phyloP scores from a whole-genome alignment of 2,113 vertebrate species.

The Arizona elegans region DNA sequence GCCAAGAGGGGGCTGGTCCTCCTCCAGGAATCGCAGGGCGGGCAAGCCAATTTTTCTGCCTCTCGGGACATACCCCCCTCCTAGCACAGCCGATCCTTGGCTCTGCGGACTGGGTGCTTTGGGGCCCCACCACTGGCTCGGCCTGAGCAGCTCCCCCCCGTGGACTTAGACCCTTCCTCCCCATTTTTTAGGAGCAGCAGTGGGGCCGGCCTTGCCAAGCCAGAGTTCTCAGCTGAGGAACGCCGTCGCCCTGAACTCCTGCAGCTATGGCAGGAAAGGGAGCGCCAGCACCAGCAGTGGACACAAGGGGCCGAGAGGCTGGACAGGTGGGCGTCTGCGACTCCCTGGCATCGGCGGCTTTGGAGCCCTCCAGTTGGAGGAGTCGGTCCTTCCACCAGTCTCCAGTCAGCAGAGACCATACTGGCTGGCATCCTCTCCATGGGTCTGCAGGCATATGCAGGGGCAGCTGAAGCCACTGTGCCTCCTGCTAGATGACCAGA shows the following conservation, averaged over 20 bases:
- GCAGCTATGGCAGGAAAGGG: slow-evolving; percentile 86
- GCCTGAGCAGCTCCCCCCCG: not conserved
- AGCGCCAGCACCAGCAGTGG: slow-evolving; percentile 43
- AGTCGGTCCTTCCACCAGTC: not conserved
- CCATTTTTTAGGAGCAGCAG: not conserved
- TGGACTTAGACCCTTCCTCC: not conserved
- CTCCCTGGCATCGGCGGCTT: too few species aligned
- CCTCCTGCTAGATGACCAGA: not conserved
- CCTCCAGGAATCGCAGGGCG: not conserved
- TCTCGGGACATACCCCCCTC: not conserved
- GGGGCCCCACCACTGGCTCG: not conserved
- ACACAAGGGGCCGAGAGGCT: slow-evolving; percentile 62
- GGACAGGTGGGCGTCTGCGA: slow-evolving; percentile 45
- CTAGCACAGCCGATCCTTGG: not conserved
- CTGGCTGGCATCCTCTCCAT: not conserved
- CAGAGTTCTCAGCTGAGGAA: slow-evolving; percentile 68
- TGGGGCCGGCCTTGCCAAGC: slow-evolving; percentile 16
- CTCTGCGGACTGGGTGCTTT: not conserved
- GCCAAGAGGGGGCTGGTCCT: not conserved
- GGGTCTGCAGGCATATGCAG: too few species aligned
- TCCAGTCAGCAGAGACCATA: not conserved
- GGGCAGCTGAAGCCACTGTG: not conserved
- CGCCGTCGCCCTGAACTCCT: slow-evolving; percentile 76
- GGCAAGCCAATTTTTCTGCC: not conserved
- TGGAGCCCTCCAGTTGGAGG: not conserved